Conservation (phyloP, 2,888 invertebrate species). For the Plebejus melissa region DNA sequence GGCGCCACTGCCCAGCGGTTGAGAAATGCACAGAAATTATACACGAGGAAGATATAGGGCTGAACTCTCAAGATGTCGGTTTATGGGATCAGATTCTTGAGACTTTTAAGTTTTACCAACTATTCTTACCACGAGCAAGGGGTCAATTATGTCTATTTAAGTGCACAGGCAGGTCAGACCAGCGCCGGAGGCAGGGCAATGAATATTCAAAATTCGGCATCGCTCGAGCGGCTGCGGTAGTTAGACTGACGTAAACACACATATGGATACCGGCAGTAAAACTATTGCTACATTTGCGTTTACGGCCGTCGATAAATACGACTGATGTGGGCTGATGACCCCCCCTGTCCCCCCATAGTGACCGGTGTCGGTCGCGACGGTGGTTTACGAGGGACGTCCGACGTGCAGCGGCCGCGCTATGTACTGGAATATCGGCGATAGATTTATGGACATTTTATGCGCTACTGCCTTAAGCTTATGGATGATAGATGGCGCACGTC, state of each 20-base stretch:
- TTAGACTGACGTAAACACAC: slow-evolving; percentile 8
- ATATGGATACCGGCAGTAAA: slow-evolving; percentile 6
- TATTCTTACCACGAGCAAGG: too few species aligned
- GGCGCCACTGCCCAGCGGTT: not conserved
- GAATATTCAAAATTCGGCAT: slow-evolving; percentile 8
- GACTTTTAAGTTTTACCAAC: not conserved
- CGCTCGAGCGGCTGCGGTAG: slow-evolving; percentile 2
- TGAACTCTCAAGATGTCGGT: not conserved
- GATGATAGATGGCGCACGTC: slow-evolving; percentile 11
- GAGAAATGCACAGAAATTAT: slow-evolving; percentile 7
- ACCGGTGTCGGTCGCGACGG: slow-evolving; percentile 8
- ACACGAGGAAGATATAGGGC: not conserved
- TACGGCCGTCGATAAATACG: slow-evolving; percentile 18
- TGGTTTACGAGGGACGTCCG: slow-evolving; percentile 18
- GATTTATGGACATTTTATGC: slow-evolving; percentile 21
- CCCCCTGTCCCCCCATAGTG: not conserved
- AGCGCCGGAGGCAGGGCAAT: not conserved
- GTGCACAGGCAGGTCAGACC: not conserved
- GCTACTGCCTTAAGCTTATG: slow-evolving; percentile 1
- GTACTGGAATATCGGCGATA: not conserved
- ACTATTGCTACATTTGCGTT: slow-evolving; percentile 20
- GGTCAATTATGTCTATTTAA: not conserved
- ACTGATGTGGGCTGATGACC: not conserved
- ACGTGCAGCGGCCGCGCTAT: not conserved
- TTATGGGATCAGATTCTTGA: not conserved